Evolutionary conservation across 2,888 invertebrate species (phyloP), one percentile per base, ranked within the genome.

Genomic region (Cephus rjabovi): DNA sequence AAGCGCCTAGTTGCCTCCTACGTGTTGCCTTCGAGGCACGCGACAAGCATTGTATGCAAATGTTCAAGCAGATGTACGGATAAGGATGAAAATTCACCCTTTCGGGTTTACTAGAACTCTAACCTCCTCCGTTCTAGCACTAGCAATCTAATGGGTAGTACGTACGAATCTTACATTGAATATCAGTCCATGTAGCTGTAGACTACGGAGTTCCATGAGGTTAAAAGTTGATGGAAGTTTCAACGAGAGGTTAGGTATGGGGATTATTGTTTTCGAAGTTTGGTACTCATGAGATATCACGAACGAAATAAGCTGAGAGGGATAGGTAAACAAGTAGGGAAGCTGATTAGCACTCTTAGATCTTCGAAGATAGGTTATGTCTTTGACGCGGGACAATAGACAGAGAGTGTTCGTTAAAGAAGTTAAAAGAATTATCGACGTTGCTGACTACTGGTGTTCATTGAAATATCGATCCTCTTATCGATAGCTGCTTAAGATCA

Each of bases 11-110:
- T 77, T 79, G 56, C 81, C 86, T 84, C 84, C 83, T 86, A 86
- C 85, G 85, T 81, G 83, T 82, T 76, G 82, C 79, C 81, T 86
- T 82, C 74, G 75, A 82, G 86, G 84, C 88, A 89, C 89, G 90
- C 90, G 89, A 89, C 88, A 85, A 85, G 87, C 86, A 89, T 89
- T 89, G 88, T 90, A 90, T 90, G 89, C 86, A 88, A 91, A 90
- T 90, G 82, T 69, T 69, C 70, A 9, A 31, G 40, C 68, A 80
- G 80, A 79, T 40, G 73, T 81, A 79, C 77, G 79, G 81, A 83
- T 82, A 84, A 82, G 81, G 69, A 76, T 77, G 82, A 83, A 86
- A 86, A 84, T 83, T 83, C 79, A 78, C 82, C 73, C 34, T 75
- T 76, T 56, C 68, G 71, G 31, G 71, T 71, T 71, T 71, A 15